Evolutionary conservation across 2,113 vertebrate species (phyloP).

Genomic region (Thermophis baileyi): DNA sequence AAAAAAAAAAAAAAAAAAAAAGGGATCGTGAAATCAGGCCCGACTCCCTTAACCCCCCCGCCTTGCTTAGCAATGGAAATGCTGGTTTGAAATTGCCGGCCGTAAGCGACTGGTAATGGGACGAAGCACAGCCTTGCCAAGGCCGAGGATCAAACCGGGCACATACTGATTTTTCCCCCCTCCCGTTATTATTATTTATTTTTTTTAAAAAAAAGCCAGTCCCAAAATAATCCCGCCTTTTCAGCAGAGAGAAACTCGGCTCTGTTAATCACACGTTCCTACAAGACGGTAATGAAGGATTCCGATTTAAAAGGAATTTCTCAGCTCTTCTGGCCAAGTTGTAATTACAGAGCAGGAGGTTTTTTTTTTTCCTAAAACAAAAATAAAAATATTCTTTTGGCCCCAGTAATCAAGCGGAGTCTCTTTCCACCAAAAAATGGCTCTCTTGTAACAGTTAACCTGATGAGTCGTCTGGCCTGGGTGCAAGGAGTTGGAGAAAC

Average conservation of each 20-base stretch:
- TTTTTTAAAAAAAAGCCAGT: not conserved
- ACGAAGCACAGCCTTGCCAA: no score
- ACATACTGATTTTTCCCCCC: no score
- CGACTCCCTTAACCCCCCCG: no score
- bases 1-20: no score
- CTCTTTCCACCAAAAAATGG: constrained; percentile 30
- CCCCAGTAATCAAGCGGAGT: constrained; percentile 49
- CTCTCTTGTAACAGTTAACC: constrained; percentile 35
- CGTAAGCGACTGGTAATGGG: no score
- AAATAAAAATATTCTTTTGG: constrained; percentile 21
- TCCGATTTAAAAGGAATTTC: constrained; percentile 37
- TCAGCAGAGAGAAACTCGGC: constrained; percentile 23
- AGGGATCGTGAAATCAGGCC: no score
- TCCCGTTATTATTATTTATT: no score
- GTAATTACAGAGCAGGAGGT: not conserved
- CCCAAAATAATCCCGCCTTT: constrained; percentile 18
- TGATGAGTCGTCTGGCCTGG: constrained; percentile 51
- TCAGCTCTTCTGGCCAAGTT: constrained; percentile 31
- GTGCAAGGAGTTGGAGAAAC: not conserved
- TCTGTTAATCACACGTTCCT: constrained; percentile 43
- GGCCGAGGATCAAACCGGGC: no score
- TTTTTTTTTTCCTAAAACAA: no score
- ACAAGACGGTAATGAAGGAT: constrained; percentile 16
- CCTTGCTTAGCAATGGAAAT: no score
- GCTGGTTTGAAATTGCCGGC: no score